phyloP scores from a whole-genome alignment of 1,140 invertebrate species.

The Adoxophyes honmai region DNA sequence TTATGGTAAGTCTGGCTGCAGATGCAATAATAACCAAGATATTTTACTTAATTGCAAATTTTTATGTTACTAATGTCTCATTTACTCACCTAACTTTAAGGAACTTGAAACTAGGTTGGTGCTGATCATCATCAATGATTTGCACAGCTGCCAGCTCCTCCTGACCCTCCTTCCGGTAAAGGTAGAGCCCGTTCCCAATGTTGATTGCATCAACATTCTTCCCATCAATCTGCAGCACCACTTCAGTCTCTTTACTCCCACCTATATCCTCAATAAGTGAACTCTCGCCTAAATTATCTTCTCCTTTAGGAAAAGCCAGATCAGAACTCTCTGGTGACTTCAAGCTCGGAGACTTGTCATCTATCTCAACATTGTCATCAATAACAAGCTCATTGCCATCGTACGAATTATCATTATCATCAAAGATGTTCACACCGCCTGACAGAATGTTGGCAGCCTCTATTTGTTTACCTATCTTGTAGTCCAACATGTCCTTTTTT shows the following conservation, averaged over 20 bases:
- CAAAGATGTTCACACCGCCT: constrained; percentile 72
- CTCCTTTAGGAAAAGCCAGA: constrained; percentile 17
- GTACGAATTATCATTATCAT: constrained; percentile 73
- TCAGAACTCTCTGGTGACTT: neutral
- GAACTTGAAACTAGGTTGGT: constrained; percentile 66
- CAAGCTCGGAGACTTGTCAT: constrained; percentile 34
- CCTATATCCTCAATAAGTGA: constrained; percentile 31
- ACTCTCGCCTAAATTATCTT: constrained; percentile 20
- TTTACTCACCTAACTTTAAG: constrained; percentile 70
- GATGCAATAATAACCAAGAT: no score
- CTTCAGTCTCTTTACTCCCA: constrained; percentile 59
- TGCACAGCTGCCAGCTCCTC: constrained; percentile 69
- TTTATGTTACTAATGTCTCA: no score
- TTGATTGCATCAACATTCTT: constrained; percentile 73
- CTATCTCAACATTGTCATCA: constrained; percentile 60
- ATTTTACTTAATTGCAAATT: no score
- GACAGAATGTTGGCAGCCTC: constrained; percentile 70
- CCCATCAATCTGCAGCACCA: constrained; percentile 71
- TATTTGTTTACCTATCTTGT: constrained; percentile 67
- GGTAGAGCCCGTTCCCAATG: constrained; percentile 71
- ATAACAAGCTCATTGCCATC: constrained; percentile 73
- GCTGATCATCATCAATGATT: constrained; percentile 53
- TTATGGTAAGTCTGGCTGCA: no score
- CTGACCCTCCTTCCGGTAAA: constrained; percentile 65
- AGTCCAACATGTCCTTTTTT: constrained; percentile 56